Percentiles rank a stretch among this genome's conserved stretches.
Conservation (phyloP, 1,140 invertebrate genomes). For the Trichogramma pretiosum region DNA sequence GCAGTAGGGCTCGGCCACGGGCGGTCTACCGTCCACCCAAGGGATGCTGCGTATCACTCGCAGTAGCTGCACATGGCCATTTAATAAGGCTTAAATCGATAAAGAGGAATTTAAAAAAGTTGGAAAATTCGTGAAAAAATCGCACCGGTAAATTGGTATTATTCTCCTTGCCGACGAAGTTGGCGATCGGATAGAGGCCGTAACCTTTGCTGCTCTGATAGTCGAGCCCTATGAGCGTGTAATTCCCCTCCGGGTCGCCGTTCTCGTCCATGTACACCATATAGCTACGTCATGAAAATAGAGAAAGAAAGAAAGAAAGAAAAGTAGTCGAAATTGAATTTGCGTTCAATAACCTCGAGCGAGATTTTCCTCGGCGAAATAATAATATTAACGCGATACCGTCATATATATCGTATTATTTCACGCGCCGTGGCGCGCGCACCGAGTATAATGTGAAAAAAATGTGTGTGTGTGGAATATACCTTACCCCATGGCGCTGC, state of each 20-base stretch:
- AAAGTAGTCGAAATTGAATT: too few relatives aligned
- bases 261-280: constrained; percentile 88
- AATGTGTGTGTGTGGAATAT: constrained; percentile 3
- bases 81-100: neutral
- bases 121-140: neutral
- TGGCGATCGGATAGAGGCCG: constrained; percentile 68
- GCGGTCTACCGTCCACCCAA: constrained; percentile 68
- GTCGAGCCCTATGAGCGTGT: constrained; percentile 73
- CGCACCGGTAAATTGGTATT: constrained; percentile 50
- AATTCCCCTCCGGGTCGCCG: constrained; percentile 93
- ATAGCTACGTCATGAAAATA: too few relatives aligned
- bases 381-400: too few relatives aligned
- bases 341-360: too few relatives aligned
- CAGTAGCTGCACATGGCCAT: constrained; percentile 60
- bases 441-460: too few relatives aligned
- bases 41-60: constrained; percentile 58
- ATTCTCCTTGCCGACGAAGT: constrained; percentile 50
- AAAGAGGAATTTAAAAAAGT: constrained; percentile 4
- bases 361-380: too few relatives aligned
- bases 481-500: constrained; percentile 75
- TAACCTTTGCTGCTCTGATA: constrained; percentile 38
- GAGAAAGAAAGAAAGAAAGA: too few relatives aligned
- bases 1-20: constrained; percentile 86
- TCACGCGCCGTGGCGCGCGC: too few relatives aligned
- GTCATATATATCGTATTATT: too few relatives aligned